Conservation (phyloP, 2,888 invertebrate genomes). For the Lordiphosa fenestrarum region DNA sequence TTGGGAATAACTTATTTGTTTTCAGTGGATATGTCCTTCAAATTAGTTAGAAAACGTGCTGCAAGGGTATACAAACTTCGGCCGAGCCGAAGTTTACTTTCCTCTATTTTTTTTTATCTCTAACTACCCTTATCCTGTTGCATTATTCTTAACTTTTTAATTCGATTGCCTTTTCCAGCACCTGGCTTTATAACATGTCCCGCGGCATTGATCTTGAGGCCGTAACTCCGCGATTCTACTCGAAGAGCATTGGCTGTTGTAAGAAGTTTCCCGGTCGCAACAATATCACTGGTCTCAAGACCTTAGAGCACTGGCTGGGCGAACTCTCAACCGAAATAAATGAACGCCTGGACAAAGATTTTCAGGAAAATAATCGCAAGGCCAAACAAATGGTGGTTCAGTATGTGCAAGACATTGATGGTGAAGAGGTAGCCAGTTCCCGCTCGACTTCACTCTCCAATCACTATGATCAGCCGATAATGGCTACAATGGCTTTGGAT, state of each 20-base stretch:
- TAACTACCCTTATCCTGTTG: too few relatives aligned
- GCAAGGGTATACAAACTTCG: too few relatives aligned
- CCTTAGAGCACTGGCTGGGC: conserved; percentile 89
- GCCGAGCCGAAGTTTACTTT: too few relatives aligned
- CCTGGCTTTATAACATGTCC: conserved; percentile 92
- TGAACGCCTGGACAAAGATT: conserved; percentile 90
- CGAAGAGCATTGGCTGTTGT: conserved; percentile 97
- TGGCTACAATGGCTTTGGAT: conserved; percentile 85
- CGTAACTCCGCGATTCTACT: conserved; percentile 90
- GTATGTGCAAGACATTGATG: conserved; percentile 83
- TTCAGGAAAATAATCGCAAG: conserved; percentile 88
- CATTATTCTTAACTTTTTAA: background rate
- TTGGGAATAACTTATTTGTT: too few relatives aligned
- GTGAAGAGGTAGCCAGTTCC: conserved; percentile 84
- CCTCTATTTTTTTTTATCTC: too few relatives aligned
- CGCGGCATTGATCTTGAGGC: conserved; percentile 93
- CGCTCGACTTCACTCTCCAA: conserved; percentile 83
- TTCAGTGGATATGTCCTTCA: too few relatives aligned
- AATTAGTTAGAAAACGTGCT: too few relatives aligned
- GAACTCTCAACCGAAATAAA: conserved; percentile 91
- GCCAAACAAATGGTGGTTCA: conserved; percentile 89
- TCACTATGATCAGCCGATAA: conserved; percentile 85
- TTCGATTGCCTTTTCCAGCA: conserved; percentile 80
- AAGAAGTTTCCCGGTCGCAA: conserved; percentile 94
- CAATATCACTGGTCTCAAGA: conserved; percentile 85